Evolutionary conservation across 2,797 vertebrate genomes (phyloP), one percentile per base, ranked within the genome.

Genomic region (Rhincodon typus): DNA sequence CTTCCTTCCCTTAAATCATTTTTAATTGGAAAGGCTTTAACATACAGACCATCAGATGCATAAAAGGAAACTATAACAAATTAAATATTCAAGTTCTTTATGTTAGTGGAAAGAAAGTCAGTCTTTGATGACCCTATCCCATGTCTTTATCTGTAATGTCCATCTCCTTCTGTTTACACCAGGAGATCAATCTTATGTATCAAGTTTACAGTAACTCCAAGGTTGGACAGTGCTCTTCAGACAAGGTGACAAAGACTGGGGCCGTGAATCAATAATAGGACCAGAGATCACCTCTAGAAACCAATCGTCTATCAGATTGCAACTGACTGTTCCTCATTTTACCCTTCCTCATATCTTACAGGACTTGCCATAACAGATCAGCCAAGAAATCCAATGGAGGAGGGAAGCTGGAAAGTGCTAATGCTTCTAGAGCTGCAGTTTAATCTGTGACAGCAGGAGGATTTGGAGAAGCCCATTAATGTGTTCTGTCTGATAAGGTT

Each of bases 381-480:
- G 98, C 98, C 98, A 97, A 98, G 98, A 98, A 99, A 98, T 98
- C 98, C 97, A 98, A 98, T 98, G 98, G 98, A 96, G 96, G 97
- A 97, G 97, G 97, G 97, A 98, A 97, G 98, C 97, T 97, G 97
- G 97, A 97, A 97, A 98, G 97, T 98, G 98, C 97, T 98, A 98
- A 98, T 97, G 97, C 97, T 97, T 96, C 96, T 97, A 97, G 98
- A 97, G 96, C 96, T 96, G 97, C 97, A 97, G 98, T 98, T 98
- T 99, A 99, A 99, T 99, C 98, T 99, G 98, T 98, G 98, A 98
- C 98, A 98, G 98, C 97, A 98, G 95, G 97, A 98, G 98, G 98
- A 98, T 98, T 98, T 98, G 98, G 98, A 98, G 98, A 98, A 98
- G 98, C 98, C 98, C 98, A 98, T 99, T 99, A 99, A 99, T 98